Conservation (phyloP, 2,888 invertebrate species). For the Cerceris ruficornis region DNA sequence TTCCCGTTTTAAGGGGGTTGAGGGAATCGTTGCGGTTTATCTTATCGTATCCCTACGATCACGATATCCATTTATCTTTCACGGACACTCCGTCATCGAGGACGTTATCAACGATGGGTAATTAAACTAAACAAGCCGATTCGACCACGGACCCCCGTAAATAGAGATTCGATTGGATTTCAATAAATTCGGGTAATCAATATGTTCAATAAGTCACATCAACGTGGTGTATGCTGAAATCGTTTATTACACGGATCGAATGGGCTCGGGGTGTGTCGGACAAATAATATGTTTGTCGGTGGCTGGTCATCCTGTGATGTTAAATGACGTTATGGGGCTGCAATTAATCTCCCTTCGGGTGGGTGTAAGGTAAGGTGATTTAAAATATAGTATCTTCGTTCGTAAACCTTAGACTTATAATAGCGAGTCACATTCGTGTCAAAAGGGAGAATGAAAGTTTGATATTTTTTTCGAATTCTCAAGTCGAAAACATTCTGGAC, state of each 20-base stretch:
- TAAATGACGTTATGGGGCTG: not conserved
- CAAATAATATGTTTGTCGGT: slow-evolving; percentile 21
- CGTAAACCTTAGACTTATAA: too few species aligned
- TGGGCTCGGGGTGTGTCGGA: slow-evolving; percentile 14
- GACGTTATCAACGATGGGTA: slow-evolving; percentile 61
- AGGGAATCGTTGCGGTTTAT: slow-evolving; percentile 37
- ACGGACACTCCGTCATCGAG: slow-evolving; percentile 60
- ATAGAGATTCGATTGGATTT: slow-evolving; percentile 56
- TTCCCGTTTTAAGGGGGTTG: slow-evolving; percentile 5
- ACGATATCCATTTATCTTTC: slow-evolving; percentile 59
- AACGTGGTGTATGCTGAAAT: slow-evolving; percentile 36
- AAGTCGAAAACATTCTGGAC: too few species aligned
- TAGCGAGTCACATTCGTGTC: too few species aligned
- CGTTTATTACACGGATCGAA: slow-evolving; percentile 40
- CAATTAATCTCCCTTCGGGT: too few species aligned
- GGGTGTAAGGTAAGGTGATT: too few species aligned
- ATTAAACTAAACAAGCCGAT: slow-evolving; percentile 66
- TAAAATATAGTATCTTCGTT: too few species aligned
- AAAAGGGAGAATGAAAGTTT: too few species aligned
- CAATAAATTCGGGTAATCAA: slow-evolving; percentile 62
- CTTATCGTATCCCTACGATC: slow-evolving; percentile 59
- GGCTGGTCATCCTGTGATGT: not conserved
- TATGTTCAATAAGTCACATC: slow-evolving; percentile 61
- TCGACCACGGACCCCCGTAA: slow-evolving; percentile 42
- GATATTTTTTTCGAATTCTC: too few species aligned